A percentile compares a stretch with the other conserved stretches of the same genome.
Conservation (phyloP, 2,888 invertebrate species). For the Syrista parreyssii region DNA sequence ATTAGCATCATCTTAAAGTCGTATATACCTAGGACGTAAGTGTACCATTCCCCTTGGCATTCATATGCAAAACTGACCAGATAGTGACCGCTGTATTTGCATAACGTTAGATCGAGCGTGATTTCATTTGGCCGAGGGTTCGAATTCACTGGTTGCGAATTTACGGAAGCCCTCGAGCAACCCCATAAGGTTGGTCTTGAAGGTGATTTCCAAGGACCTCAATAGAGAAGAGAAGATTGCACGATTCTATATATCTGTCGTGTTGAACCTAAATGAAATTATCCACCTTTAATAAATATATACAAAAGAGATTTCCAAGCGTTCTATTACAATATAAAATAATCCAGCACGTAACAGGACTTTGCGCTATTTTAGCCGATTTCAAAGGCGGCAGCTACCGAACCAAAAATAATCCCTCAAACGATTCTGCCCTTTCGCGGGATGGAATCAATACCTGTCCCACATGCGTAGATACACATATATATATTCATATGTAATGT, state of each 20-base stretch:
- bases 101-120: constrained; percentile 65
- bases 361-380: background rate
- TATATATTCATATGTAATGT: background rate
- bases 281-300: background rate
- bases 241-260: background rate
- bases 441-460: background rate
- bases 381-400: background rate
- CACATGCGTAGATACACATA: background rate
- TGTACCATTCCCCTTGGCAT: constrained; percentile 45
- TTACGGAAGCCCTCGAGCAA: background rate
- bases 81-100: constrained; percentile 60
- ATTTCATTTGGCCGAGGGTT: constrained; percentile 53
- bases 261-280: background rate
- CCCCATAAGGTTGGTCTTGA: background rate
- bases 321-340: background rate
- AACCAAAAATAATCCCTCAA: background rate
- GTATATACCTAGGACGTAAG: constrained; percentile 30
- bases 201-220: background rate
- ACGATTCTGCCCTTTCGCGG: background rate
- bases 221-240: background rate
- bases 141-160: background rate
- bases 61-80: constrained; percentile 64
- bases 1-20: constrained; percentile 62
- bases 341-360: background rate
- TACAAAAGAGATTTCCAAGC: background rate